Percentiles rank a stretch among this genome's conserved stretches.
Evolutionary conservation across 1,140 invertebrate genomes (phyloP).

Genomic region (Drosophila ogumai): DNA sequence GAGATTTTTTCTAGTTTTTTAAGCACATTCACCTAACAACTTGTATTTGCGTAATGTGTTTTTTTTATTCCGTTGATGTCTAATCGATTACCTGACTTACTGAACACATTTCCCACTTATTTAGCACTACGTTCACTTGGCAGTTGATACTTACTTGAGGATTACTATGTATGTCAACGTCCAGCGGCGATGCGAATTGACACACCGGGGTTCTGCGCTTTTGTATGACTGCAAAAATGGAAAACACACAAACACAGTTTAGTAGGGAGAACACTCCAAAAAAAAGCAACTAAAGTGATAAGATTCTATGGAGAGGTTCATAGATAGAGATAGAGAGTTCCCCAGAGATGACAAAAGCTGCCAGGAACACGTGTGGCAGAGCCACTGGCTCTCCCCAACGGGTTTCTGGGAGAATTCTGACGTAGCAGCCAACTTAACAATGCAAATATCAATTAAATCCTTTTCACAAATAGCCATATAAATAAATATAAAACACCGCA

Average conservation of each 20-base stretch:
- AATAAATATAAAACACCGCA: slow-evolving; percentile 3
- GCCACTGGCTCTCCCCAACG: slow-evolving; percentile 17
- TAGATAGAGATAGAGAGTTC: slow-evolving; percentile 39
- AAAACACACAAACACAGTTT: slow-evolving; percentile 56
- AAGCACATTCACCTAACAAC: slow-evolving; percentile 11
- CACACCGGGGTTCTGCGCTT: slow-evolving; percentile 95
- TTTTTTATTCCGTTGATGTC: not conserved
- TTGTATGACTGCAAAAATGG: slow-evolving; percentile 92
- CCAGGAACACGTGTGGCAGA: slow-evolving; percentile 30
- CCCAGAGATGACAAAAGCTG: slow-evolving; percentile 50
- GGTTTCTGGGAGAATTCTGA: slow-evolving; percentile 14
- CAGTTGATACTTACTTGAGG: slow-evolving; percentile 91
- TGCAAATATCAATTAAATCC: slow-evolving; percentile 7
- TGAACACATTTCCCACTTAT: slow-evolving; percentile 13
- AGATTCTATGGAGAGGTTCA: slow-evolving; percentile 53
- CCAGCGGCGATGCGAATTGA: slow-evolving; percentile 97
- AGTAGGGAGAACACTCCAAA: slow-evolving; percentile 39
- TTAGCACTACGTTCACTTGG: slow-evolving; percentile 19
- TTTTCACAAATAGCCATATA: not conserved
- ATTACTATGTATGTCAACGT: slow-evolving; percentile 97
- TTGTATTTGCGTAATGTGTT: not conserved
- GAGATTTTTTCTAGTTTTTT: not conserved
- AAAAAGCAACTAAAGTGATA: slow-evolving; percentile 49
- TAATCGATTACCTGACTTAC: slow-evolving; percentile 7
- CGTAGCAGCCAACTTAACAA: slow-evolving; percentile 22